Evolutionary conservation across 2,113 vertebrate species (phyloP).

Genomic region (Gnathonemus echidnorhynchus): DNA sequence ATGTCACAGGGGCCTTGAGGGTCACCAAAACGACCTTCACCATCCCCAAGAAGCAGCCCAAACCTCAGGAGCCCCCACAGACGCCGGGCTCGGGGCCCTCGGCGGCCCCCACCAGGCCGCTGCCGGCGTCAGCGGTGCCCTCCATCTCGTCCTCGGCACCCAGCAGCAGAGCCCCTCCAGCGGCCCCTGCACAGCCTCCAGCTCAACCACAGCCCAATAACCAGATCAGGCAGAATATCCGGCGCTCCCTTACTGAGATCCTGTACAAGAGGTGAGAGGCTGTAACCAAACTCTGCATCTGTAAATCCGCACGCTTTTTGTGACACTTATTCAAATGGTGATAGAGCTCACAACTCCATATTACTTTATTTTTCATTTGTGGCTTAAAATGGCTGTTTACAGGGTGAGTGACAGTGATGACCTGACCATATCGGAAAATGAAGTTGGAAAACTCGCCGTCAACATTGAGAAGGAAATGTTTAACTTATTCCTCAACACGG

Average conservation of each 20-base stretch:
- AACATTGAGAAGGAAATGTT: constrained; percentile 97
- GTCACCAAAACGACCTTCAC: constrained; percentile 63
- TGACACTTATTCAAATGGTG: background rate
- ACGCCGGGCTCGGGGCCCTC: constrained; percentile 42
- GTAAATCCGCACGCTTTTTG: background rate
- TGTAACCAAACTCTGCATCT: background rate
- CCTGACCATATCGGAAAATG: constrained; percentile 81
- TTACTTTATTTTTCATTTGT: background rate
- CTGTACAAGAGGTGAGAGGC: constrained; percentile 85
- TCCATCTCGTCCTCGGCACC: constrained; percentile 33
- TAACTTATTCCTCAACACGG: constrained; percentile 80
- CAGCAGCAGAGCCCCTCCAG: constrained; percentile 43
- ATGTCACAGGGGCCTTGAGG: constrained; percentile 58
- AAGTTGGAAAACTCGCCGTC: constrained; percentile 76
- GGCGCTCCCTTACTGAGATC: constrained; percentile 91
- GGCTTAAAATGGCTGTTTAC: background rate
- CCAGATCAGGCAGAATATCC: constrained; percentile 94
- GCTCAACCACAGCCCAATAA: constrained; percentile 75
- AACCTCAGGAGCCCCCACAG: constrained; percentile 43
- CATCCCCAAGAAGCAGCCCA: constrained; percentile 66
- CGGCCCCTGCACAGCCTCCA: constrained; percentile 29
- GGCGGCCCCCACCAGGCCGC: constrained; percentile 44
- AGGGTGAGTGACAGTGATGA: constrained; percentile 94
- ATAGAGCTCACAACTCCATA: background rate
- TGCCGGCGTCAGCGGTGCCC: constrained; percentile 35